Evolutionary conservation across 1,140 invertebrate genomes (phyloP).

Genomic region (Dufourea novaeangliae): DNA sequence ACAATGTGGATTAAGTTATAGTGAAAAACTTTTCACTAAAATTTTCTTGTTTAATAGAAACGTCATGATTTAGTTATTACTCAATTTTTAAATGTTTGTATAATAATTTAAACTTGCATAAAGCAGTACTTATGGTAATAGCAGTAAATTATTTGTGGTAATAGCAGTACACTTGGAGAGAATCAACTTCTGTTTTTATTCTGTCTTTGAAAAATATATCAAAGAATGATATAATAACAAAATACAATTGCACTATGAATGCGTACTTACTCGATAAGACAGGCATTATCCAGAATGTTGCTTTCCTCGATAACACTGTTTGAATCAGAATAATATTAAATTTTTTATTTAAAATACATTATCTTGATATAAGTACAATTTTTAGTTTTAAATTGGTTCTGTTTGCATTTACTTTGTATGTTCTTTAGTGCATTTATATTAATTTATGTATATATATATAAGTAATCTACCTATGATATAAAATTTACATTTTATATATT

Average conservation of each 20-base stretch:
- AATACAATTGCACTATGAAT: background rate
- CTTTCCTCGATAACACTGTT: background rate
- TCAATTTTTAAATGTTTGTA: background rate
- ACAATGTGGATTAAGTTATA: conserved; percentile 9
- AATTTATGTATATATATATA: background rate
- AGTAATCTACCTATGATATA: no score
- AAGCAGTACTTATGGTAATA: conserved; percentile 9
- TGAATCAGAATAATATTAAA: background rate
- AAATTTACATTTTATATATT: background rate
- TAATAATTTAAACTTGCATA: conserved; percentile 10
- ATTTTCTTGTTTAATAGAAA: background rate
- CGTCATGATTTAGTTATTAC: background rate
- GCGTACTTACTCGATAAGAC: background rate
- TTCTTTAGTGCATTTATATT: conserved; percentile 16
- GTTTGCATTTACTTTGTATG: background rate
- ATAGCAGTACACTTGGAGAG: background rate
- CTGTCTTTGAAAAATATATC: background rate
- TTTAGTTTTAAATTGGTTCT: background rate
- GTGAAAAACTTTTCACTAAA: background rate
- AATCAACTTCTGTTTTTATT: background rate
- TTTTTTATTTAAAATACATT: background rate
- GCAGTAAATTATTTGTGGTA: background rate
- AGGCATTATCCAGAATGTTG: background rate
- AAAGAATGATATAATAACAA: background rate
- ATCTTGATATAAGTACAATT: background rate